A percentile compares a stretch with the other conserved stretches of the same genome.
These are phyloP conservation scores for Coturnix japonica DNA, from an alignment of 2,113 vertebrate species.

Conservation along the genomic window DNA sequence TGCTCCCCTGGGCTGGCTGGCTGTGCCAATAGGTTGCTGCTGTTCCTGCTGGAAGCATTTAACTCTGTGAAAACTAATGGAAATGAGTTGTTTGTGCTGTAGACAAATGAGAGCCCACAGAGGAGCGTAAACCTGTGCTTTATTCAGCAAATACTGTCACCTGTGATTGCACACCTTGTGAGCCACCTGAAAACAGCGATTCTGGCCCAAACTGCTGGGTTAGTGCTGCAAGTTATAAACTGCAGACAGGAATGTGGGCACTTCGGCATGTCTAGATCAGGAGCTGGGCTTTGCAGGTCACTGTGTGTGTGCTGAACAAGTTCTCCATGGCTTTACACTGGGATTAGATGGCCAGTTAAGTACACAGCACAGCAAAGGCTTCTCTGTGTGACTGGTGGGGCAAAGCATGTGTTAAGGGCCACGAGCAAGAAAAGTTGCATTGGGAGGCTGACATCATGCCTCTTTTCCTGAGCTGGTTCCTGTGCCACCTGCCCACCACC, in stretches of 20 bases:
- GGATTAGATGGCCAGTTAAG: neutral
- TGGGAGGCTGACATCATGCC: neutral
- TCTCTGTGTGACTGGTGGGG: neutral
- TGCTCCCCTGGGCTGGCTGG: neutral
- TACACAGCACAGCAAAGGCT: neutral
- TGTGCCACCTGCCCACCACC: neutral
- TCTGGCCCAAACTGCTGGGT: neutral
- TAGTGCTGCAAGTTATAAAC: neutral
- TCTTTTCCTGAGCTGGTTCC: neutral
- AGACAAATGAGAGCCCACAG: neutral
- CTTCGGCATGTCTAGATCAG: neutral
- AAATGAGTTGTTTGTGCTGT: neutral
- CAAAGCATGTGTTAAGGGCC: neutral
- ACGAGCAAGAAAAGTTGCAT: fast-evolving
- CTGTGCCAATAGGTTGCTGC: neutral
- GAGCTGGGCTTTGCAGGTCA: neutral
- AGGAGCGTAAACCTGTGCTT: neutral
- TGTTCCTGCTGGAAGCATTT: neutral
- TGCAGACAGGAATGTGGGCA: neutral
- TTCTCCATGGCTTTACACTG: neutral
- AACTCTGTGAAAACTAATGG: neutral
- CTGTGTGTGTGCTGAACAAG: fast-evolving
- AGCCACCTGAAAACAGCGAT: neutral
- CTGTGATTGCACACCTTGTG: fast-evolving
- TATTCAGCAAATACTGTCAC: neutral